Base-by-base conservation (phyloP, 2,797 vertebrate genomes). In the Delichon dasypus region DNA sequence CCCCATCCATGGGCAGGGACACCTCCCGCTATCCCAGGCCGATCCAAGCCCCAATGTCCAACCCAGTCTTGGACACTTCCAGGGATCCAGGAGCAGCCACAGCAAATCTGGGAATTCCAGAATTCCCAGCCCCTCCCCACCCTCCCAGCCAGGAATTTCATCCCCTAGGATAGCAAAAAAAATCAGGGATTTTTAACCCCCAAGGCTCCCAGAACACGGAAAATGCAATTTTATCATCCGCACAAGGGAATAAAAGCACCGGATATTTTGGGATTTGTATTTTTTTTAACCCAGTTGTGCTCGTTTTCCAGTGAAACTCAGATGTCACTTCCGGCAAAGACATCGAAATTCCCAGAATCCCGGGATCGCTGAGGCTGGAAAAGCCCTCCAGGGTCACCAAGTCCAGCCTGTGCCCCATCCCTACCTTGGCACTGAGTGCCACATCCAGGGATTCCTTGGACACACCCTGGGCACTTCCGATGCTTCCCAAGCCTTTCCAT, bases 391-490 rank as follows among this genome's bases (percentile, higher is more conserved):
- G 50, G 50, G 13, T 11, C 23, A 64, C 5, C 12, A 1, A 47
- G 14, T 2, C n/a, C 3, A 10, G 7, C 1, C n/a, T 53, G n/a
- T 2, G 11, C 1, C 7, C 0, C 0, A 44, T 42, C 17, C 51
- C 26, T 26, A 21, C 29, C 57, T 36, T 11, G 53, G 17, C 29
- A 20, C 51, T 13, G 29, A 20, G 29, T 30, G 60, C 34, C 51
- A 17, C 51, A n/a, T 54, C 48, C 79, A 54, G 48, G 67, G 7
- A 40, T 85, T 57, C 44, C 53, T 17, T 5, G 53, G 51, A 11
- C 44, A 50, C 13, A 25, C 30, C 60, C 51, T 65, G 80, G 60
- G 1, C 12, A 25, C 1, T 1, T 57, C 44, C 51, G 42, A 5
- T 1, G 9, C 36, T 36, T 48, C 9, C 26, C 9, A 34, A 12